Evolutionary conservation across 1,140 invertebrate genomes (phyloP), one percentile per base, ranked within the genome.

Genomic region (Harpegnathos saltator): DNA sequence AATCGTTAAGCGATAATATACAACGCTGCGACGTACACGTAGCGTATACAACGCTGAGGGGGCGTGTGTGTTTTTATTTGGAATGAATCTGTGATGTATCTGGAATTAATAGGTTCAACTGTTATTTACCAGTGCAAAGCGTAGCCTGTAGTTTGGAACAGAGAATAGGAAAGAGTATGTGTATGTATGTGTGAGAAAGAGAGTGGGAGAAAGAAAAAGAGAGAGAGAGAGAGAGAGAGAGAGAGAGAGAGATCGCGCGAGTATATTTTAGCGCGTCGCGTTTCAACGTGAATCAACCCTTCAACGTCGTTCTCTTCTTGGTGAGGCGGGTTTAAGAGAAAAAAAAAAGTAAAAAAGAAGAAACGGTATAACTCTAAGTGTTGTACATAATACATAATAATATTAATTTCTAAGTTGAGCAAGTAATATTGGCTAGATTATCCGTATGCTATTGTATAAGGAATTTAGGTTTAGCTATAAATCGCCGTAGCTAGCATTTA

Each of bases 341-440:
- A 72, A 48, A 86, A 85, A 85, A 86, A 85, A 84, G 83, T 92
- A 91, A 92, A 72, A 82, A 72, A 48, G 85, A 85, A 85, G 85
- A 85, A 84, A 68, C 50, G 85, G 83, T 92, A 92, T n/a, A 92
- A 3, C 54, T 86, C 74, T 92, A 92, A 93, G 91, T 91, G 90
- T 92, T 94, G 94, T 94, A 94, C 86, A 94, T 94, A 94, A 92
- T 94, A 94, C 87, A 93, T 94, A 93, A 93, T 94, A 93, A 91
- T 93, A 93, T 86, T 93, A 94, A 89, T 89, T 92, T 92, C 82
- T 93, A 94, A 93, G 91, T 89, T 90, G 86, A 92, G 85, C 90
- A 92, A 93, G 91, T 94, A 93, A 92, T 92, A 92, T 89, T 92
- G 90, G 91, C 88, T 94, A 91, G 91, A 91, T 93, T 92, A 93